Conservation (phyloP, 2,888 invertebrate species). For the Acleris laterana region DNA sequence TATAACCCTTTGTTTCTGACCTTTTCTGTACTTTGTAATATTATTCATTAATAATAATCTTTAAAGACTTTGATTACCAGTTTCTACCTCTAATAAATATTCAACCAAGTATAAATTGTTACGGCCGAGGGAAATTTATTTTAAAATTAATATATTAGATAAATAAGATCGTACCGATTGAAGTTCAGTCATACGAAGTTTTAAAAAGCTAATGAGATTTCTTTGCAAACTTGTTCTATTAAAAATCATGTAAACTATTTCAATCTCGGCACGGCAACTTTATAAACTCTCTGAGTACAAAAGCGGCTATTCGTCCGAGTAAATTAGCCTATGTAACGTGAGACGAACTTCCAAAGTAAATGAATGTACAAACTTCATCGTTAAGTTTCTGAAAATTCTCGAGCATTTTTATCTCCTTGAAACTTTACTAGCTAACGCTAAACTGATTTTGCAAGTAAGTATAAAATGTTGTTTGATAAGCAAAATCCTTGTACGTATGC, state of each 20-base stretch:
- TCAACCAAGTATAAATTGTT: too few relatives aligned
- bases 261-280: conserved; percentile 14
- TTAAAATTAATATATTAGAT: too few relatives aligned
- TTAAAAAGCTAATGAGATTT: conserved; percentile 8
- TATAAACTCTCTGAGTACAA: conserved; percentile 2
- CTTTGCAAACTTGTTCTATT: conserved; percentile 19
- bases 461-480: too few relatives aligned
- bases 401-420: not conserved
- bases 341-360: conserved; percentile 8
- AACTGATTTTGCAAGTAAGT: not conserved
- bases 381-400: conserved; percentile 1
- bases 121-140: too few relatives aligned
- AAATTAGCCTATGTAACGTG: conserved; percentile 20
- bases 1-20: not conserved
- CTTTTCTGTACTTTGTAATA: too few relatives aligned
- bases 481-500: too few relatives aligned
- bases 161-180: too few relatives aligned
- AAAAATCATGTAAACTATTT: conserved; percentile 24
- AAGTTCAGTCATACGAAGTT: not conserved
- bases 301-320: conserved; percentile 16
- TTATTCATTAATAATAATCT: too few relatives aligned
- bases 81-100: too few relatives aligned
- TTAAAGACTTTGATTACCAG: too few relatives aligned
- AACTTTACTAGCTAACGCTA: not conserved
- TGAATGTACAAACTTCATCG: conserved; percentile 1